Conservation (phyloP, 2,113 vertebrate species). For the Clupea harengus region DNA sequence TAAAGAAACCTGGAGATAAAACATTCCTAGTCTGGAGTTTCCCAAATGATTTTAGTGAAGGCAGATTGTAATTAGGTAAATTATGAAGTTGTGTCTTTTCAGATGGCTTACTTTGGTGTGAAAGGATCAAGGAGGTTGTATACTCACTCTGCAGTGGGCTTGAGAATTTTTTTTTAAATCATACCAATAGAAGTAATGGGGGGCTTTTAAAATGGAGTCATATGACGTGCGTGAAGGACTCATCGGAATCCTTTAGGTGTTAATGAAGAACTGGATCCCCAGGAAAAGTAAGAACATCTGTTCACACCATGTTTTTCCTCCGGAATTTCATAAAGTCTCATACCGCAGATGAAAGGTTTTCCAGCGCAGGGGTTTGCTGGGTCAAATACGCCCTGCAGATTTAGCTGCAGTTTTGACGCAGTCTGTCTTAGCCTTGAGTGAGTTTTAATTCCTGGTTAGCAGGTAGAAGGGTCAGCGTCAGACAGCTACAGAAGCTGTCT, state of each 20-base stretch:
- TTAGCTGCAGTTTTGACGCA: neutral
- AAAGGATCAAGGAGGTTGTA: neutral
- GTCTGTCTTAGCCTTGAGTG: neutral
- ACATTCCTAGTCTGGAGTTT: neutral
- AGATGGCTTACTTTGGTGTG: neutral
- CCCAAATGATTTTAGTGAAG: neutral
- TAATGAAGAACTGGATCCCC: neutral
- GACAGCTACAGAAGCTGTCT: neutral
- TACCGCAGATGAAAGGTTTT: neutral
- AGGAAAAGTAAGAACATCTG: neutral
- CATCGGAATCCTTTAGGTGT: neutral
- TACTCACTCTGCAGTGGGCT: neutral
- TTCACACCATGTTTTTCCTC: neutral
- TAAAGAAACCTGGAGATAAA: neutral
- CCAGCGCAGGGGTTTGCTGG: neutral
- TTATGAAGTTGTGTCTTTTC: neutral
- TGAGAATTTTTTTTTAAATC: neutral
- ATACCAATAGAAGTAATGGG: neutral
- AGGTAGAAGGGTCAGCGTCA: neutral
- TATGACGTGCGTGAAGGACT: neutral
- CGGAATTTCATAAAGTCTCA: neutral
- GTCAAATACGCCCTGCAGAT: neutral
- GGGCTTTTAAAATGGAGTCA: neutral
- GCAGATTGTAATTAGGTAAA: neutral
- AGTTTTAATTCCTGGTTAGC: neutral